Percentiles rank a stretch among this genome's conserved stretches.
Conservation (phyloP, 2,888 invertebrate species). For the Thalpophila matura region DNA sequence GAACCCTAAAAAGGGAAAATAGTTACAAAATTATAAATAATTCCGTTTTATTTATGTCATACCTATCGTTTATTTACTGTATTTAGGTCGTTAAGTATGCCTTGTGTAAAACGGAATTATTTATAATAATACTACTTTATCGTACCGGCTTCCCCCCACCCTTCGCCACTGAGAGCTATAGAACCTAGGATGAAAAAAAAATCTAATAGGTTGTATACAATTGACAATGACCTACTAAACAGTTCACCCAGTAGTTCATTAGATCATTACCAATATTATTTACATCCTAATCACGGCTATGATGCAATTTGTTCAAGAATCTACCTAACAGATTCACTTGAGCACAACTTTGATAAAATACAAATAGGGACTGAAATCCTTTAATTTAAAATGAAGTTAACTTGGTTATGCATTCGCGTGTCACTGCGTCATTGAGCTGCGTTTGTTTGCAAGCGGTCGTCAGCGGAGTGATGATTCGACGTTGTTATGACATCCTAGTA, state of each 20-base stretch:
- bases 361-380: constrained; percentile 16
- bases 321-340: not conserved
- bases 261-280: constrained; percentile 54
- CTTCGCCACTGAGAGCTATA: no score
- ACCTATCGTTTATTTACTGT: no score
- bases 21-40: no score
- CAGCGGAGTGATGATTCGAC: constrained; percentile 21
- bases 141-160: no score
- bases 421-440: constrained; percentile 32
- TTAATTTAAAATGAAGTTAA: not conserved
- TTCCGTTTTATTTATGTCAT: no score
- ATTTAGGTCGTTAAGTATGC: no score
- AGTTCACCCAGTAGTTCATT: constrained; percentile 38
- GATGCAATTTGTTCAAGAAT: constrained; percentile 15
- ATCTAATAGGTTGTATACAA: no score
- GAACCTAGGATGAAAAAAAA: not conserved
- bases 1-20: no score
- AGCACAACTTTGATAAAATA: not conserved
- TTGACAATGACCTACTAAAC: constrained; percentile 44
- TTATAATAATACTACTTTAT: no score
- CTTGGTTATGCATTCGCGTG: constrained; percentile 38
- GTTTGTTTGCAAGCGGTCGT: constrained; percentile 27
- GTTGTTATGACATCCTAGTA: constrained; percentile 24
- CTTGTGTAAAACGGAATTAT: no score
- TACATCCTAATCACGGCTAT: constrained; percentile 27